Conservation (phyloP, 2,888 invertebrate genomes). For the Drosophila maculinotata region DNA sequence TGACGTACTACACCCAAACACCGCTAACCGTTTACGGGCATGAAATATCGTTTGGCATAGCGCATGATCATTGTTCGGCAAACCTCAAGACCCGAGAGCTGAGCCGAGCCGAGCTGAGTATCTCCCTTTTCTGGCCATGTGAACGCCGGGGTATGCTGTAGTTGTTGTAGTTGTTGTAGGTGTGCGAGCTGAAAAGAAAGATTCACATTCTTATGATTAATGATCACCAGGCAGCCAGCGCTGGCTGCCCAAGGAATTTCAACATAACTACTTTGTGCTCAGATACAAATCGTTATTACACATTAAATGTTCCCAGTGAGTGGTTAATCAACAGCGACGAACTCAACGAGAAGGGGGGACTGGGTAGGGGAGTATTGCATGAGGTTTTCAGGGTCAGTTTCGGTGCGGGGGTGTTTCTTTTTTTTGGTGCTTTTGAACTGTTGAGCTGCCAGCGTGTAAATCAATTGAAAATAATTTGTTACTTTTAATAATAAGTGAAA, state of each 20-base stretch:
- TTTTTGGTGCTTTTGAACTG: slow-evolving; percentile 50
- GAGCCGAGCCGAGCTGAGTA: not conserved
- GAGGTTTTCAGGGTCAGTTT: slow-evolving; percentile 59
- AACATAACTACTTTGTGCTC: slow-evolving; percentile 82
- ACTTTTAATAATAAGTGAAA: slow-evolving; percentile 82
- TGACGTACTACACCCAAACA: slow-evolving; percentile 58
- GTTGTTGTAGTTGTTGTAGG: slow-evolving; percentile 53
- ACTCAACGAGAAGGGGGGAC: not conserved
- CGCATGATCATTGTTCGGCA: slow-evolving; percentile 72
- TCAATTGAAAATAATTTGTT: slow-evolving; percentile 84
- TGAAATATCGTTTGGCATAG: slow-evolving; percentile 74
- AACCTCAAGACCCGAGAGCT: slow-evolving; percentile 49
- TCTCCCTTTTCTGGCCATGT: slow-evolving; percentile 18
- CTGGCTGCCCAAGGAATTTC: slow-evolving; percentile 80
- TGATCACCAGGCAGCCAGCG: slow-evolving; percentile 59
- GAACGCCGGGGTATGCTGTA: slow-evolving; percentile 21
- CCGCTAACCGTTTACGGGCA: slow-evolving; percentile 75
- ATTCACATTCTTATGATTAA: slow-evolving; percentile 80
- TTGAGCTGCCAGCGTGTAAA: slow-evolving; percentile 78
- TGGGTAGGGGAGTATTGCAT: not conserved
- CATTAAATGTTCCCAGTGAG: slow-evolving; percentile 84
- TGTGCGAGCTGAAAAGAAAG: slow-evolving; percentile 68
- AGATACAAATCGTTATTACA: slow-evolving; percentile 84
- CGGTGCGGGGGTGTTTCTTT: slow-evolving; percentile 32
- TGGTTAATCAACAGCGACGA: slow-evolving; percentile 76